Evolutionary conservation across 2,888 invertebrate genomes (phyloP), one percentile per base, ranked within the genome.

Genomic region (Cacoxenus indagator): DNA sequence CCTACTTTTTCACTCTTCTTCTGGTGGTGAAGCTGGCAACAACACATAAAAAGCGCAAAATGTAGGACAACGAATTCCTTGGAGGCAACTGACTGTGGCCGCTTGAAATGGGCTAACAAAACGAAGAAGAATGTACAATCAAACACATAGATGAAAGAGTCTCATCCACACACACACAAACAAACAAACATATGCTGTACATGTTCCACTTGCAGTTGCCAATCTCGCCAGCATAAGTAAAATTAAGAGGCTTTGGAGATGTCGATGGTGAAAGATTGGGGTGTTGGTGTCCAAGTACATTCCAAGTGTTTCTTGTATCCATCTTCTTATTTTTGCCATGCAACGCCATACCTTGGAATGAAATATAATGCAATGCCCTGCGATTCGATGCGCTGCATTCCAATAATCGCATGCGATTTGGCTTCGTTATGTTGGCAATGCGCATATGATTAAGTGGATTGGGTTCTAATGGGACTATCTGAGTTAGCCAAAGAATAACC

Each of bases 81-180:
- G 67, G 46, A 62, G 65, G 45, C 61, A 54, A 54, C 61, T 61
- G n/a, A 64, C 22, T 54, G 54, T 17, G 51, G 62, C 26, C 26
- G 24, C 19, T 9, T 11, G 17, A 24, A 45, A 29, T 1, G 62
- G 24, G 43, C 54, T 59, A 73, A 69, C 71, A 69, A 64, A 29
- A 72, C 65, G 26, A 62, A 66, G 67, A 51, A n/a, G n/a, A n/a
- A n/a, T n/a, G n/a, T n/a, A n/a, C n/a, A n/a, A n/a, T n/a, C n/a
- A n/a, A n/a, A n/a, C n/a, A n/a, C n/a, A n/a, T n/a, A n/a, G n/a
- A n/a, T n/a, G n/a, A n/a, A n/a, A n/a, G n/a, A n/a, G n/a, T n/a
- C n/a, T n/a, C 61, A 65, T 46, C 75, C 78, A 75, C 76, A 74
- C 76, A 77, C 70, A 70, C 66, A 68, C 71, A 61, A 61, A 68